Base-by-base conservation (phyloP, 2,113 vertebrate genomes). In the Cyphomyrus plagiostoma region DNA sequence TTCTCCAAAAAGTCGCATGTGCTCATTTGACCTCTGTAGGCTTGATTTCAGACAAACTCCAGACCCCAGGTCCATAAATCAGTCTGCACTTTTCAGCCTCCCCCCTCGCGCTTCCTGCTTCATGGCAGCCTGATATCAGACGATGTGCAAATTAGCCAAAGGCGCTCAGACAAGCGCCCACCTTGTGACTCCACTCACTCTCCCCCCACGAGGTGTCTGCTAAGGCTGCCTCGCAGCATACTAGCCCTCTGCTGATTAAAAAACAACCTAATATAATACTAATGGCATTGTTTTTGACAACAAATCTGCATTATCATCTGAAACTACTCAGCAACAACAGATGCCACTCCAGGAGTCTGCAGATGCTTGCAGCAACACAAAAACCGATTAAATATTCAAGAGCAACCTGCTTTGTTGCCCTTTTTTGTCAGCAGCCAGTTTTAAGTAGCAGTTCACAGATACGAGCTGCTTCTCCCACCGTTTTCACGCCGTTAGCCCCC, bases 251-350 rank as follows among this genome's bases (percentile, higher is more conserved):
- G 48, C 77, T 48, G 88, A 89, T 86, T 70, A 70, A 70, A 89
- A 87, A 89, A 62, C 53, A 90, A 17, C 30, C 17, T 50, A 58
- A 89, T 80, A 80, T 80, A 82, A 86, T 48, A 84, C 53, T 82
- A 88, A 91, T 85, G 89, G 58, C 39, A 85, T 88, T 91, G 89
- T 74, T 35, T 52, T 74, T 15, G 53, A 45, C 66, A 56, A 83
- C 80, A 89, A 82, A 89, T 45, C 89, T 62, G 26, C 39, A 52
- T 89, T 85, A 89, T 91, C 88, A 21, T 91, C 74, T 88, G 53
- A 87, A 87, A 87, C 50, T 88, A 66, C 46, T 83, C 45, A 66
- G n/a, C 23, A 30, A 42, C 6, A 80, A 42, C 42, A 83, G 49
- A 70, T 39, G 10, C 17, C 26, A 23, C 70, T 82, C 35, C 39